A percentile compares a stretch with the other conserved stretches of the same genome.
Evolutionary conservation across 2,113 vertebrate genomes (phyloP).

Genomic region (Psephotus haematonotus): DNA sequence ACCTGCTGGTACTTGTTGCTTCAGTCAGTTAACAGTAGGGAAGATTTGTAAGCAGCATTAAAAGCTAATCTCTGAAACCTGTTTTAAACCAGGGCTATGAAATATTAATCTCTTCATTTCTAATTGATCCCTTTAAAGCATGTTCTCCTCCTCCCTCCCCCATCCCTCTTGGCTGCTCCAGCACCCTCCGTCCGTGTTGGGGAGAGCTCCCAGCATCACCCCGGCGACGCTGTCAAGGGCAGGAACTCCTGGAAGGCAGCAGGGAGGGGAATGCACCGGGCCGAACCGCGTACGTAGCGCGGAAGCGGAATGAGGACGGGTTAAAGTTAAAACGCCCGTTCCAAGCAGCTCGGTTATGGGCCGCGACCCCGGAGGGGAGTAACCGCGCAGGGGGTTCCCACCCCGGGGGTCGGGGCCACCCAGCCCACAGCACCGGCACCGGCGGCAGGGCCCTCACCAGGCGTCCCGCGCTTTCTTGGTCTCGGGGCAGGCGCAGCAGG

Average conservation of each 20-base stretch:
- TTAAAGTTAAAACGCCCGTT: neutral
- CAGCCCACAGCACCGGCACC: neutral
- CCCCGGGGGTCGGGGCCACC: neutral
- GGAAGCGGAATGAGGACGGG: neutral
- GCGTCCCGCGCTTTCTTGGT: slow-evolving; percentile 92
- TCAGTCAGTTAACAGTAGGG: neutral
- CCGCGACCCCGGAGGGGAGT: neutral
- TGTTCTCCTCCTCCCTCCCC: neutral
- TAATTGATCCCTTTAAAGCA: neutral
- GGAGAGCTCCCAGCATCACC: neutral
- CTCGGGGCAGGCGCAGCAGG: slow-evolving; percentile 96
- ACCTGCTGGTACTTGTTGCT: neutral
- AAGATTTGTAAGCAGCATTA: neutral
- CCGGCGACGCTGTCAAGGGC: rapidly evolving
- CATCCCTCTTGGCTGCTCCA: neutral
- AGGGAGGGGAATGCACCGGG: rapidly evolving
- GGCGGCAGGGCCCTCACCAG: slow-evolving; percentile 76
- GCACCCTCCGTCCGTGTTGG: rapidly evolving
- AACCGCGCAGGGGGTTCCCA: neutral
- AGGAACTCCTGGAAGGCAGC: rapidly evolving
- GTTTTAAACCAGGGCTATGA: neutral
- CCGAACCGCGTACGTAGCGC: neutral
- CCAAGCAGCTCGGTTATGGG: neutral
- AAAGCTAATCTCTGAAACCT: neutral
- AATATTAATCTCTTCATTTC: neutral